Base-by-base conservation (phyloP, 2,113 vertebrate species). In the Chrysochloris asiatica region DNA sequence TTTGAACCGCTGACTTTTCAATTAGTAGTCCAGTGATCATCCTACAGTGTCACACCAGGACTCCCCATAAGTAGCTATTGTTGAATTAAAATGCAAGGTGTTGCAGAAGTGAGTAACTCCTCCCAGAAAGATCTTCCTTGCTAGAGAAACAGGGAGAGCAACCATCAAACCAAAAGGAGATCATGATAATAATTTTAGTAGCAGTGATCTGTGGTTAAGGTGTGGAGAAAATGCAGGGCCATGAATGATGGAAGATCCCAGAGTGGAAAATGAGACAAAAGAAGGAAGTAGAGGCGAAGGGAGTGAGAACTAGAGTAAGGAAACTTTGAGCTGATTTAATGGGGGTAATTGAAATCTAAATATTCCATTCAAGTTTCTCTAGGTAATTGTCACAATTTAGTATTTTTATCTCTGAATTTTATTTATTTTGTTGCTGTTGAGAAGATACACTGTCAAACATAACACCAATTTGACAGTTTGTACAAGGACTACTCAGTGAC, bases 241-340 rank as follows among this genome's bases (percentile, higher is more conserved):
- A 1, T 0, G 2, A 33, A 22, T 43, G 43, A 4, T 0, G 6
- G 33, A n/a, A 36, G 45, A 16, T 22, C 16, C 28, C 8, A 2
- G n/a, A n/a, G 38, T 2, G 10, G 41, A 16, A 59, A 69, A 56
- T 4, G 61, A 86, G 43, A 4, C 30, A 73, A 30, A n/a, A 6
- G 54, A 38, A 85, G 65, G 43, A 24, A 10, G 3, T 26, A 24
- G 10, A 24, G 48, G 2, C 4, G 21, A 16, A 54, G 52, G 52
- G 52, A 54, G 52, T 54, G 52, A 54, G 14, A 21, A 54, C 14
- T 4, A 8, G 14, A 19, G 52, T 21, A n/a, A n/a, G n/a, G n/a
- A n/a, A n/a, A 54, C 52, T 54, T 54, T 10, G 21, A 54, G 4
- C 14, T 54, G 52, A 54, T 54, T 54, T 54, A 54, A 16, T 13